These are phyloP conservation scores for Melinaea menophilus DNA, from an alignment of 2,888 invertebrate species.

Conservation along the genomic window DNA sequence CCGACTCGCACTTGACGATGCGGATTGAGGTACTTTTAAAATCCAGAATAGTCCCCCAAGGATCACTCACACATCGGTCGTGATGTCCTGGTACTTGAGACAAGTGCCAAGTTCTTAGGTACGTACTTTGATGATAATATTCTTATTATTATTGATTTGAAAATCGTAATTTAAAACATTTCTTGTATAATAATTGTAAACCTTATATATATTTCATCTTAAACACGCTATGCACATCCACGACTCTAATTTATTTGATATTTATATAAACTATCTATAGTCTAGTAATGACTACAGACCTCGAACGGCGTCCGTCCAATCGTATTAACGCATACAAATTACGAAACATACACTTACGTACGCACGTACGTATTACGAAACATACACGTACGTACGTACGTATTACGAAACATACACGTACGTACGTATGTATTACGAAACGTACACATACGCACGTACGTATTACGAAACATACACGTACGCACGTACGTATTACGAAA, in stretches of 20 bases:
- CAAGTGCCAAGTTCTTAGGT: background rate
- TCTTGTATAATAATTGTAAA: background rate
- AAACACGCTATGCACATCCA: conserved; percentile 52
- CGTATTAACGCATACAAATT: too few relatives aligned
- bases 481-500: too few relatives aligned
- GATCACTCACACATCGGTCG: background rate
- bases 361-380: too few relatives aligned
- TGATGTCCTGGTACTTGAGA: background rate
- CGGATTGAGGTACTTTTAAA: background rate
- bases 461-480: too few relatives aligned
- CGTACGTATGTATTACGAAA: too few relatives aligned
- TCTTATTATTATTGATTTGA: background rate
- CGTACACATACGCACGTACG: too few relatives aligned
- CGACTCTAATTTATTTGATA: conserved; percentile 38
- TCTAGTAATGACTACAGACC: too few relatives aligned
- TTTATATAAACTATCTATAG: too few relatives aligned
- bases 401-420: too few relatives aligned
- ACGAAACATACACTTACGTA: too few relatives aligned
- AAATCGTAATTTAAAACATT: background rate
- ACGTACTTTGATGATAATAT: background rate
- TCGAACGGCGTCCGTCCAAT: too few relatives aligned
- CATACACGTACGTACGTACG: too few relatives aligned
- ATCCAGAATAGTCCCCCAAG: background rate
- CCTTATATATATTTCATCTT: conserved; percentile 15
- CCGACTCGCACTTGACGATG: conserved; percentile 31